Evolutionary conservation across 2,113 vertebrate species (phyloP).

Genomic region (Odontophorus gujanensis): DNA sequence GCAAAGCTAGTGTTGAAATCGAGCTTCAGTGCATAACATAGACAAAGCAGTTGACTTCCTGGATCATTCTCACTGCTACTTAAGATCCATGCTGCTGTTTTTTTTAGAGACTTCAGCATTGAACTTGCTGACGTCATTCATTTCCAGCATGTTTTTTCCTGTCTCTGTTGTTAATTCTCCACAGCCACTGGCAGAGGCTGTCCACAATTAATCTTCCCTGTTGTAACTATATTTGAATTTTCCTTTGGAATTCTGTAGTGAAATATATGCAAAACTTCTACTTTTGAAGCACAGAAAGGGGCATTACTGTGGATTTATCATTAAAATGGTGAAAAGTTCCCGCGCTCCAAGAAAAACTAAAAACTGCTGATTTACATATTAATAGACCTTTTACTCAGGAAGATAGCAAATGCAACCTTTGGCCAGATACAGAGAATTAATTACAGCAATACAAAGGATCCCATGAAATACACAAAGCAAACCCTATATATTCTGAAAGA

Average conservation of each 20-base stretch:
- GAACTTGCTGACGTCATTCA: neutral
- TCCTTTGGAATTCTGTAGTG: neutral
- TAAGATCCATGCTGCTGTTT: neutral
- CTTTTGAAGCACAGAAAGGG: neutral
- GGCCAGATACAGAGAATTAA: constrained; percentile 51
- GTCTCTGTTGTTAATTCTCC: neutral
- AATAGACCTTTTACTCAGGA: neutral
- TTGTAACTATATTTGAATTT: neutral
- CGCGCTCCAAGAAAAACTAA: neutral
- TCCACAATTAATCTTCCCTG: neutral
- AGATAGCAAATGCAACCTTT: constrained; percentile 34
- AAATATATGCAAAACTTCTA: neutral
- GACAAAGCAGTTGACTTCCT: neutral
- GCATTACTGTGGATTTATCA: neutral
- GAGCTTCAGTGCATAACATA: neutral
- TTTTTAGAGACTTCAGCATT: neutral
- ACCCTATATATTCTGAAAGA: neutral
- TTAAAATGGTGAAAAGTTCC: constrained; percentile 14
- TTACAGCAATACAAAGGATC: constrained; percentile 42
- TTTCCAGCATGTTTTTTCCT: neutral
- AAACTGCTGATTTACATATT: constrained; percentile 40
- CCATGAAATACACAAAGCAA: neutral
- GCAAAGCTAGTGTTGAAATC: neutral
- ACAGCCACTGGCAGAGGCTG: neutral
- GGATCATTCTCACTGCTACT: neutral